Conservation (phyloP, 2,113 vertebrate species). For the Montifringilla adamsi region DNA sequence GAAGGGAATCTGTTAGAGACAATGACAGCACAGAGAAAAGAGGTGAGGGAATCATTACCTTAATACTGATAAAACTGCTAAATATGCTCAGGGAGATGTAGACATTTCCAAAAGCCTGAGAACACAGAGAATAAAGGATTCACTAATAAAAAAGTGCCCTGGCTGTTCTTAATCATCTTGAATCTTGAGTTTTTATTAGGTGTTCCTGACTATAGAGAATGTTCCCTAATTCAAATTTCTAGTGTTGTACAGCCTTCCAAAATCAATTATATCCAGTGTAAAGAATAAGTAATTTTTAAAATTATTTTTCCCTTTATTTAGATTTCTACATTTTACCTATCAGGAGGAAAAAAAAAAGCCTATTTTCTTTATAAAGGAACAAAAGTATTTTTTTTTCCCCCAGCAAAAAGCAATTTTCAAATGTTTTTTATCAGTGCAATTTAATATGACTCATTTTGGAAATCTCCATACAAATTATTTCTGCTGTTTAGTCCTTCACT, state of each 20-base stretch:
- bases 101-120: conserved; percentile 9
- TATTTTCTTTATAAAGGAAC: not conserved
- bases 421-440: not conserved
- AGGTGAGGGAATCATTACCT: conserved; percentile 16
- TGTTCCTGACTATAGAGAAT: not conserved
- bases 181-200: conserved; percentile 6
- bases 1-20: not conserved
- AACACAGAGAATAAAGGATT: conserved; percentile 12
- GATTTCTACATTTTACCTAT: not conserved
- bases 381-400: not conserved
- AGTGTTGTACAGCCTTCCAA: not conserved
- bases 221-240: not conserved
- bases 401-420: not conserved
- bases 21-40: not conserved
- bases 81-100: conserved; percentile 27
- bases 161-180: conserved; percentile 6
- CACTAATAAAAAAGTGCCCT: not conserved
- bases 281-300: not conserved
- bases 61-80: conserved; percentile 46
- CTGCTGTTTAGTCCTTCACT: not conserved
- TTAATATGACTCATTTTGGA: not conserved
- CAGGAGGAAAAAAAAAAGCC: not conserved
- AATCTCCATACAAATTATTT: not conserved
- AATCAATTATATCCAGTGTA: not conserved
- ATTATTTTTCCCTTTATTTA: not conserved